These are phyloP conservation scores for Watsonalla cultraria DNA, from an alignment of 2,888 invertebrate genomes.

Conservation along the genomic window DNA sequence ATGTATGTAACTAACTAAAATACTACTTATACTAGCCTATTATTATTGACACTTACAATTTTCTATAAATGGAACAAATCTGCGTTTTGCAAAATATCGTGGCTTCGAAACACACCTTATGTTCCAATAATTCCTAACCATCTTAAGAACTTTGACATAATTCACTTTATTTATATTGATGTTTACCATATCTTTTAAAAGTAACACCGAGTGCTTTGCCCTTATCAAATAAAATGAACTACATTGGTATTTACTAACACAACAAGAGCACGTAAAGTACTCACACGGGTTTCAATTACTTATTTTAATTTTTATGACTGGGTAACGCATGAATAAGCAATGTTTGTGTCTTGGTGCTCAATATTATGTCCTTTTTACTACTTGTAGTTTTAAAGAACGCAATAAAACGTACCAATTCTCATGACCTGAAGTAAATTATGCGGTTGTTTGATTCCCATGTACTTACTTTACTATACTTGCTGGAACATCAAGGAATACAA, in stretches of 20 bases:
- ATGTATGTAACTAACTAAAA: too few species aligned
- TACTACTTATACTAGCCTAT: too few species aligned
- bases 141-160: too few species aligned
- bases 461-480: background rate
- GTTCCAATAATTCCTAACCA: too few species aligned
- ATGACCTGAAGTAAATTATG: background rate
- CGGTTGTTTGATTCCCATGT: background rate
- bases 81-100: too few species aligned
- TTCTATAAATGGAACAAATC: too few species aligned
- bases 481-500: conserved; percentile 3
- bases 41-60: too few species aligned
- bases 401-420: conserved; percentile 1
- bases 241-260: background rate
- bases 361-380: conserved; percentile 3
- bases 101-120: too few species aligned
- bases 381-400: background rate
- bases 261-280: background rate
- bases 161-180: background rate
- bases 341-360: background rate
- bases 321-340: conserved; percentile 1
- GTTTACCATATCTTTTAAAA: background rate
- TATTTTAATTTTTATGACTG: conserved; percentile 2
- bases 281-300: background rate
- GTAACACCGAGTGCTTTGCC: conserved; percentile 13
- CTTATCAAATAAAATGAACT: conserved; percentile 10